Evolutionary conservation across 2,797 vertebrate genomes (phyloP).

Genomic region (Vireo griseus): DNA sequence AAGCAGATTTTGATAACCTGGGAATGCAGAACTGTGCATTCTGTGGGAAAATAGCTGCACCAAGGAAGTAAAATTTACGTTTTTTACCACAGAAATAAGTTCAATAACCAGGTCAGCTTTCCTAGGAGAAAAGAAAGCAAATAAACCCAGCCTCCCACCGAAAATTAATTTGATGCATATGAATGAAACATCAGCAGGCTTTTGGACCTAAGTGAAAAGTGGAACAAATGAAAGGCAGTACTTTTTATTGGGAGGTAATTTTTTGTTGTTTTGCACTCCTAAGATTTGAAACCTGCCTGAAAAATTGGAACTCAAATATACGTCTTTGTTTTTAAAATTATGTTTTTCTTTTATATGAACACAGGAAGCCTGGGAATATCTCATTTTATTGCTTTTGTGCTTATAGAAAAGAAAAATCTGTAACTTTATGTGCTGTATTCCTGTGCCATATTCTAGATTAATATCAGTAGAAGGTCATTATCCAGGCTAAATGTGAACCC

Average conservation of each 20-base stretch:
- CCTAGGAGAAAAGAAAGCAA: slow-evolving; percentile 30
- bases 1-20: neutral
- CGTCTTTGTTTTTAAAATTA: neutral
- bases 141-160: neutral
- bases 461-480: slow-evolving; percentile 5
- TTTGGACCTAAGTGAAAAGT: slow-evolving; percentile 57
- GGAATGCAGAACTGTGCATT: neutral
- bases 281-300: neutral
- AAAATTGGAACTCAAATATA: neutral
- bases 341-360: neutral
- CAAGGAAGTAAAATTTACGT: slow-evolving; percentile 13
- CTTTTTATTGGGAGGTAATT: neutral
- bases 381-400: neutral
- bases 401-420: neutral
- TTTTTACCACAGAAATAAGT: neutral
- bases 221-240: neutral
- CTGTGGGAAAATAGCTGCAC: slow-evolving; percentile 46
- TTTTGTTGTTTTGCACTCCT: neutral
- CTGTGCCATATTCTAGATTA: neutral
- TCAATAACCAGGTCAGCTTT: slow-evolving; percentile 57
- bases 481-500: neutral
- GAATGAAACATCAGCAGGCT: slow-evolving; percentile 69
- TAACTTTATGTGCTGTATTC: neutral
- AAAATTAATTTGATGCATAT: slow-evolving; percentile 59
- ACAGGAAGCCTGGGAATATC: neutral